A percentile compares a stretch with the other conserved stretches of the same genome.
Evolutionary conservation across 2,888 invertebrate species (phyloP).

Genomic region (Tyria jacobaeae): DNA sequence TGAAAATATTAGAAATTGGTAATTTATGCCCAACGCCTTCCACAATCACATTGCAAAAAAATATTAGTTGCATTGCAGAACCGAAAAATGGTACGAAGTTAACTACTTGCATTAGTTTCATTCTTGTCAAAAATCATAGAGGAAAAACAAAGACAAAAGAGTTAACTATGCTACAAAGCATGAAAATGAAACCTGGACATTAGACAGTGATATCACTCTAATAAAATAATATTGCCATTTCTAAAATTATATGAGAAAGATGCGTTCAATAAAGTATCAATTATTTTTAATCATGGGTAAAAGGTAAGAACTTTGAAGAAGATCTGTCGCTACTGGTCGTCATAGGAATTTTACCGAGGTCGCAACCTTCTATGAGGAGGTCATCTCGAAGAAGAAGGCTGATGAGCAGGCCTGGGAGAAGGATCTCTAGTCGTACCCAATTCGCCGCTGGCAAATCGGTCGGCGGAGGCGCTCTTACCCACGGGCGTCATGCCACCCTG

Average conservation of each 20-base stretch:
- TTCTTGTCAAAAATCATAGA: constrained; percentile 18
- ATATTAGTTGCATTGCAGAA: constrained; percentile 52
- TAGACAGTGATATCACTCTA: neutral
- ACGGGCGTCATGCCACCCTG: too few species aligned
- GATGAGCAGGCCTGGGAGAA: too few species aligned
- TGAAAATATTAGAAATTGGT: constrained; percentile 67
- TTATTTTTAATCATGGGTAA: too few species aligned
- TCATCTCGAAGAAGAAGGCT: too few species aligned
- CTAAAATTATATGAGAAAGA: neutral
- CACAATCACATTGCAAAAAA: constrained; percentile 83
- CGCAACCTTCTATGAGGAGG: too few species aligned
- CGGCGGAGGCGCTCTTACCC: too few species aligned
- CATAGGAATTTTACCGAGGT: too few species aligned
- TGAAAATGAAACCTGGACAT: neutral
- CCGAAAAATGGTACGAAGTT: constrained; percentile 37
- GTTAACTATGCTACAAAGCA: constrained; percentile 11
- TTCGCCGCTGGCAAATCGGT: too few species aligned
- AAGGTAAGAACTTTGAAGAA: too few species aligned
- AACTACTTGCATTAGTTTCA: constrained; percentile 22
- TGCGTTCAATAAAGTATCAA: constrained; percentile 11
- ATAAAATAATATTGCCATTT: neutral
- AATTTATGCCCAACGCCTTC: constrained; percentile 65
- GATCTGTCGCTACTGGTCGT: too few species aligned
- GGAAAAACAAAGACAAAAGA: constrained; percentile 32
- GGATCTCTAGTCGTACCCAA: too few species aligned